Evolutionary conservation across 2,113 vertebrate genomes (phyloP), one percentile per base, ranked within the genome.

Genomic region (Dendropsophus ebraccatus): DNA sequence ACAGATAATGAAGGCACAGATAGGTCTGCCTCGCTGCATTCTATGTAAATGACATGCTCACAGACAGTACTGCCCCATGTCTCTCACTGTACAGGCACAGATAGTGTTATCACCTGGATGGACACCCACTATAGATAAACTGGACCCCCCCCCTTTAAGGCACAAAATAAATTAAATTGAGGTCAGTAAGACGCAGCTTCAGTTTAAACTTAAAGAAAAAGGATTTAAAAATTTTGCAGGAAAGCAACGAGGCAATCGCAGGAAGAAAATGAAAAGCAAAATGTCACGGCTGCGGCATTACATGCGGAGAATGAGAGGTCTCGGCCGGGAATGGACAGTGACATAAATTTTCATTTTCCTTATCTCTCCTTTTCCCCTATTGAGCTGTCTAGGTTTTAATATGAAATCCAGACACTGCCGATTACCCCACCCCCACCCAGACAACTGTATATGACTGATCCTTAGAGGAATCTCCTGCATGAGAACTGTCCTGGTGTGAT

Each of bases 191-290:
- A n/a, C n/a, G n/a, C n/a, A n/a, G n/a, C n/a, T n/a, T n/a, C n/a
- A n/a, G n/a, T n/a, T n/a, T n/a, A n/a, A n/a, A n/a, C n/a, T n/a
- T n/a, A n/a, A n/a, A 23, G 28, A 13, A 32, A 4, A 74, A 23
- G 10, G 45, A 21, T 35, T 23, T 74, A 47, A 54, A 54, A 54
- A 52, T 49, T 19, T 77, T 50, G 32, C 12, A 30, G 49, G 16
- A 54, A 77, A 54, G 28, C 52, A 77, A 7, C 25, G 14, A 49
- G 41, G 41, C 41, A 75, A 75, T 21, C 21, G 41, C 28, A 52
- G 52, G n/a, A 6, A 77, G 75, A 77, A 77, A 77, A 77, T 54
- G 25, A 41, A 77, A 77, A 52, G 41, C 37, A 50, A 54, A 58
- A 9, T 32, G 28, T 32, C 50, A 17, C 2, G 52, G 13, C 52